phyloP scores from a whole-genome alignment of 2,888 invertebrate species.

The Dilophus febrilis region DNA sequence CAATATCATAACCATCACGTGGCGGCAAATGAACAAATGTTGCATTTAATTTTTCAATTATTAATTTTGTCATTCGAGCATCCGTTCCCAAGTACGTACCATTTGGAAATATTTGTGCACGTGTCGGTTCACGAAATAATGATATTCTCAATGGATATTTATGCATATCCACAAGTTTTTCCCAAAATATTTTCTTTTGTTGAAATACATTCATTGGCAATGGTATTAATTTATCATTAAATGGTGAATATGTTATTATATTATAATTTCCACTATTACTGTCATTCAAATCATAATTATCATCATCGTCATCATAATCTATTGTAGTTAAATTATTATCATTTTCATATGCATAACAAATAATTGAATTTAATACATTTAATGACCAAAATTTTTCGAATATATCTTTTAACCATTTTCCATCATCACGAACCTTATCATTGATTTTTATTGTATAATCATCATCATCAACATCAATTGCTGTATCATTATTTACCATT shows the following conservation, averaged over 20 bases:
- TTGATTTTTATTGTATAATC: too few species aligned
- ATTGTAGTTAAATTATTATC: too few species aligned
- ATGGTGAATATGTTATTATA: constrained; percentile 37
- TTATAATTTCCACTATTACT: constrained; percentile 19
- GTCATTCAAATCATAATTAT: constrained; percentile 27
- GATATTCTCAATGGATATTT: constrained; percentile 20
- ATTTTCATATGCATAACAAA: too few species aligned
- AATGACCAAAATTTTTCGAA: constrained; percentile 35
- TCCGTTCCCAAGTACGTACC: constrained; percentile 19
- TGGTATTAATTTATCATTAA: constrained; percentile 25
- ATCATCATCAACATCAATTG: too few species aligned
- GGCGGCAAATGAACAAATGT: constrained; percentile 25
- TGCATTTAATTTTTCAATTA: constrained; percentile 31
- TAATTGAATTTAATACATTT: constrained; percentile 31
- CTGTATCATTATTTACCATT: too few species aligned
- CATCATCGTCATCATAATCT: too few species aligned
- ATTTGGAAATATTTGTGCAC: constrained; percentile 22
- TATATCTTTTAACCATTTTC: constrained; percentile 27
- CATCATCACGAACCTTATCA: too few species aligned
- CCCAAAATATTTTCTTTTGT: constrained; percentile 19
- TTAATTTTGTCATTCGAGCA: constrained; percentile 27
- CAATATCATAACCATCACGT: constrained; percentile 4
- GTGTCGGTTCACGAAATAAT: constrained; percentile 26
- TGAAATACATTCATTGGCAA: constrained; percentile 11
- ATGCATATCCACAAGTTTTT: constrained; percentile 21